phyloP scores from a whole-genome alignment of 2,113 vertebrate genomes.

The Alces alces region DNA sequence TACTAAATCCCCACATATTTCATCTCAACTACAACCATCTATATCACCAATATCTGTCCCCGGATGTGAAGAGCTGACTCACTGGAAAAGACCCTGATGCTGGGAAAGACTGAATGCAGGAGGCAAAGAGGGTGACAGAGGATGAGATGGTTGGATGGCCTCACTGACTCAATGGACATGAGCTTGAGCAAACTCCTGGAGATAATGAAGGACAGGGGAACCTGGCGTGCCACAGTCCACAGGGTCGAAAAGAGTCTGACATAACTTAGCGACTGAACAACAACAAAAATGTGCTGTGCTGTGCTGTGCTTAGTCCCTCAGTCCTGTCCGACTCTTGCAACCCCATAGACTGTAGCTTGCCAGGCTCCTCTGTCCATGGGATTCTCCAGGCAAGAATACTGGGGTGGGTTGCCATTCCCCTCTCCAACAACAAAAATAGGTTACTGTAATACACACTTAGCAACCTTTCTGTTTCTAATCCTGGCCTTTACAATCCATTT shows the following conservation, averaged over 20 bases:
- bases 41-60: neutral
- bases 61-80: neutral
- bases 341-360: neutral
- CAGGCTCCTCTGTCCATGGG: neutral
- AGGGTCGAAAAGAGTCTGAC: rapidly evolving
- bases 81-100: neutral
- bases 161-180: neutral
- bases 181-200: neutral
- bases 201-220: neutral
- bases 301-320: neutral
- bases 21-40: neutral
- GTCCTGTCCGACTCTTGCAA: rapidly evolving
- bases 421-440: neutral
- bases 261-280: neutral
- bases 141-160: neutral
- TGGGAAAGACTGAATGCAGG: neutral
- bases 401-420: neutral
- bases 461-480: neutral
- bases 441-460: neutral
- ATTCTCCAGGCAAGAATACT: neutral
- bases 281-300: neutral
- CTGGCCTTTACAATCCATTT: neutral
- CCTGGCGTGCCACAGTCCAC: neutral
- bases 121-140: neutral
- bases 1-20: neutral